These are phyloP conservation scores for Otolemur crassicaudatus DNA, from an alignment of 2,797 vertebrate genomes.

Conservation along the genomic window DNA sequence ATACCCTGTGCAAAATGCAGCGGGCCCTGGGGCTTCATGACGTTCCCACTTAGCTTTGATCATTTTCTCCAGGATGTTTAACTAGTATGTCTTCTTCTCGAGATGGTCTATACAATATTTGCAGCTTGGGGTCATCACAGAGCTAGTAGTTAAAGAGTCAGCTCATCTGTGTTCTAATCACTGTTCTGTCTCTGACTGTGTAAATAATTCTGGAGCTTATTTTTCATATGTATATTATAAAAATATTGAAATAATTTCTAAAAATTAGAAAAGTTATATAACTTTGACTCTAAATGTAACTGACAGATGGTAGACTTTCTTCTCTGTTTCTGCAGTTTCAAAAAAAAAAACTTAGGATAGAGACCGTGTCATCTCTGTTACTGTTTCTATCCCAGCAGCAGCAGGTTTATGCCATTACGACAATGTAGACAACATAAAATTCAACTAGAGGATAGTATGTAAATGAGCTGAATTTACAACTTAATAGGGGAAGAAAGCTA, in stretches of 20 bases:
- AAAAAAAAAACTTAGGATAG: neutral
- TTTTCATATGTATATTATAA: neutral
- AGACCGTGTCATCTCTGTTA: neutral
- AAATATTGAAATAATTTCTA: neutral
- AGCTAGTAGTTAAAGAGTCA: neutral
- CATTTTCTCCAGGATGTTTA: neutral
- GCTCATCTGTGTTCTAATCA: neutral
- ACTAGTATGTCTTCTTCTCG: neutral
- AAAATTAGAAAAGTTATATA: neutral
- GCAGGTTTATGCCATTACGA: neutral
- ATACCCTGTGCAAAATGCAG: neutral
- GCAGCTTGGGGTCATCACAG: neutral
- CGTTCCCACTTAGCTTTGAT: neutral
- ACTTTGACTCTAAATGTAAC: neutral
- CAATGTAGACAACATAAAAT: neutral
- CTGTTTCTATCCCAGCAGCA: rapidly evolving
- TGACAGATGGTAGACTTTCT: neutral
- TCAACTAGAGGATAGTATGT: neutral
- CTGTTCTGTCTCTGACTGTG: neutral
- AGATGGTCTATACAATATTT: neutral
- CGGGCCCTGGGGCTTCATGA: neutral
- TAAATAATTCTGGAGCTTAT: neutral
- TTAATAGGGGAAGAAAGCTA: neutral
- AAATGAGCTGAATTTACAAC: neutral
- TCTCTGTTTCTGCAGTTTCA: neutral